These are phyloP conservation scores for Dendrocincla fuliginosa DNA, from an alignment of 2,797 vertebrate species.

Conservation along the genomic window DNA sequence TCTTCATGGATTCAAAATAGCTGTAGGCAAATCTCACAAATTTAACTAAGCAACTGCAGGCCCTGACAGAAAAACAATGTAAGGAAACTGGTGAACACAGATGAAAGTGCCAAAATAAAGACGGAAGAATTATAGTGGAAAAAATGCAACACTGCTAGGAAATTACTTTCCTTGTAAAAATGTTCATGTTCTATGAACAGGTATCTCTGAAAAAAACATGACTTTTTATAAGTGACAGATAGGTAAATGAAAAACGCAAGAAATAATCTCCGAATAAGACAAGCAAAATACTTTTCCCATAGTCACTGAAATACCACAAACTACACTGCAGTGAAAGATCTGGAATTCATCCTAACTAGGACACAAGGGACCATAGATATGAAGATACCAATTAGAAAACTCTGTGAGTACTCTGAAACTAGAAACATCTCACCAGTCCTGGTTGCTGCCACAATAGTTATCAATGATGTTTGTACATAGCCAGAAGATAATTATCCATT, in stretches of 20 bases:
- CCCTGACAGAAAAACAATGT: slow-evolving; percentile 51
- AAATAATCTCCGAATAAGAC: slow-evolving; percentile 19
- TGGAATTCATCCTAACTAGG: background rate
- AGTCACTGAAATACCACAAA: background rate
- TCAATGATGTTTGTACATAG: background rate
- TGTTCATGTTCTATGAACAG: slow-evolving; percentile 2
- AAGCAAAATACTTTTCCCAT: background rate
- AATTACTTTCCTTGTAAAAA: slow-evolving; percentile 63
- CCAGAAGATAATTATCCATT: background rate
- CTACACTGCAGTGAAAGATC: background rate
- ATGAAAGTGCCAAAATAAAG: slow-evolving; percentile 66
- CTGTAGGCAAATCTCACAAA: background rate
- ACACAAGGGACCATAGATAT: background rate
- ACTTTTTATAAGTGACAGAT: background rate
- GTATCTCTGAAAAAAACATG: slow-evolving; percentile 35
- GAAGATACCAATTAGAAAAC: background rate
- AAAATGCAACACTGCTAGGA: slow-evolving; percentile 41
- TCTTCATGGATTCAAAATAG: background rate
- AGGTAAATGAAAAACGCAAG: slow-evolving; percentile 34
- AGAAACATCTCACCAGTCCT: background rate
- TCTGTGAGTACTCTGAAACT: background rate
- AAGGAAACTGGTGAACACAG: slow-evolving; percentile 50
- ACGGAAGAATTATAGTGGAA: background rate
- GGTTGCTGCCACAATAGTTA: background rate
- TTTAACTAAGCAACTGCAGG: slow-evolving; percentile 46